Evolutionary conservation across 2,888 invertebrate species (phyloP).

Genomic region (Celastrina argiolus): DNA sequence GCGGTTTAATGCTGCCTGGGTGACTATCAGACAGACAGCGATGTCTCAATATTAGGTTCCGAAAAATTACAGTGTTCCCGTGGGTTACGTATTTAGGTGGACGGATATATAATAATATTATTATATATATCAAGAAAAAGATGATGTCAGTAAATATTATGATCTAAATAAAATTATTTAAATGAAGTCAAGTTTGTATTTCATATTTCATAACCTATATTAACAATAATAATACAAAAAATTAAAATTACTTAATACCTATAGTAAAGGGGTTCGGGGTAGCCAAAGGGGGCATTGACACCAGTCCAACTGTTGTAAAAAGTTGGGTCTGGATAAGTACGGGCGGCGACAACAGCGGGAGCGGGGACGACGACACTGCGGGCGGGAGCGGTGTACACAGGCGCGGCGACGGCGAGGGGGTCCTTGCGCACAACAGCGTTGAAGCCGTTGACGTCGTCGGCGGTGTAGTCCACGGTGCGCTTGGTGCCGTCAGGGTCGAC

Average conservation of each 20-base stretch:
- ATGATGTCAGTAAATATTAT: too few species aligned
- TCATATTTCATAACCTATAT: not conserved
- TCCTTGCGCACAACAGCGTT: constrained; percentile 78
- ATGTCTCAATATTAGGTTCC: too few species aligned
- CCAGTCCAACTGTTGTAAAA: not conserved
- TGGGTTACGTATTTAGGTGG: too few species aligned
- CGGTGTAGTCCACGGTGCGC: constrained; percentile 77
- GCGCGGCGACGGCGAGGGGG: constrained; percentile 54
- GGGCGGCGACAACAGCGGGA: constrained; percentile 16
- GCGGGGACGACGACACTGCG: constrained; percentile 29
- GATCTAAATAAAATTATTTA: too few species aligned
- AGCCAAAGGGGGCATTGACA: not conserved
- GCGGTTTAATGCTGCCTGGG: too few species aligned
- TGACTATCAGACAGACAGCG: too few species aligned
- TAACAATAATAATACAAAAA: not conserved
- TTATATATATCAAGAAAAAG: too few species aligned
- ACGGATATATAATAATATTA: too few species aligned
- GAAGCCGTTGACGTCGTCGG: constrained; percentile 78
- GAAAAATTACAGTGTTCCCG: too few species aligned
- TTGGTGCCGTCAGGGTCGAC: constrained; percentile 75
- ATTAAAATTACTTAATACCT: not conserved
- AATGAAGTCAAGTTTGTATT: not conserved
- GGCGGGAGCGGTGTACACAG: constrained; percentile 31
- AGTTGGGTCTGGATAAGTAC: not conserved
- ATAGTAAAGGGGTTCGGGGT: not conserved